A percentile compares a stretch with the other conserved stretches of the same genome.
These are phyloP conservation scores for Danaus melanippus DNA, from an alignment of 1,140 invertebrate species.

Conservation along the genomic window DNA sequence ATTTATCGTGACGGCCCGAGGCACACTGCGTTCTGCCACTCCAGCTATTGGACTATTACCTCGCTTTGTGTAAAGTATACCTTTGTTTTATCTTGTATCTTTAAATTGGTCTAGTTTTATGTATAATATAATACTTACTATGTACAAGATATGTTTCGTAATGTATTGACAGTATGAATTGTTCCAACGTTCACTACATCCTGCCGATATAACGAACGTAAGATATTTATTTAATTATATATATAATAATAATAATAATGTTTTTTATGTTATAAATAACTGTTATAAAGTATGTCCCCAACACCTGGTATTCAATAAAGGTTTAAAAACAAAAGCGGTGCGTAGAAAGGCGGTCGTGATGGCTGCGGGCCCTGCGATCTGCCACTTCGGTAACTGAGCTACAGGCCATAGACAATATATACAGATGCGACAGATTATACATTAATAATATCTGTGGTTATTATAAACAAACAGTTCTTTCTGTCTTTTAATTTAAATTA, in stretches of 20 bases:
- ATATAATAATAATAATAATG: too few relatives aligned
- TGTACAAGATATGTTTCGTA: not conserved
- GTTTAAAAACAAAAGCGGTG: conserved; percentile 46
- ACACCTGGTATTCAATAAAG: conserved; percentile 34
- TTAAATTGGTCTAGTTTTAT: conserved; percentile 11
- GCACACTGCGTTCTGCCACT: conserved; percentile 46
- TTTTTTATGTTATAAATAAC: too few relatives aligned
- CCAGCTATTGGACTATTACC: conserved; percentile 44
- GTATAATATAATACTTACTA: not conserved
- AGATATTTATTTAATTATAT: not conserved
- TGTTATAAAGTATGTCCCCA: conserved; percentile 10
- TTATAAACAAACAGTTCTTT: too few relatives aligned
- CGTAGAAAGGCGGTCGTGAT: conserved; percentile 56
- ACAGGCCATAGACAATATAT: conserved; percentile 30
- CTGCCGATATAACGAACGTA: conserved; percentile 4
- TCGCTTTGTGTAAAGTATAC: conserved; percentile 26
- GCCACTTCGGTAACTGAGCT: conserved; percentile 60
- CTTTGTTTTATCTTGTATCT: conserved; percentile 24
- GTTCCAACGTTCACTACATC: not conserved
- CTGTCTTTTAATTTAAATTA: too few relatives aligned
- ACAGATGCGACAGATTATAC: conserved; percentile 10
- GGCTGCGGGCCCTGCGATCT: conserved; percentile 46
- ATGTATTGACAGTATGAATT: too few relatives aligned
- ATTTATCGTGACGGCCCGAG: conserved; percentile 53
- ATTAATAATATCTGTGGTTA: too few relatives aligned